phyloP scores from a whole-genome alignment of 2,797 vertebrate genomes.

The Arnoldichthys spilopterus region DNA sequence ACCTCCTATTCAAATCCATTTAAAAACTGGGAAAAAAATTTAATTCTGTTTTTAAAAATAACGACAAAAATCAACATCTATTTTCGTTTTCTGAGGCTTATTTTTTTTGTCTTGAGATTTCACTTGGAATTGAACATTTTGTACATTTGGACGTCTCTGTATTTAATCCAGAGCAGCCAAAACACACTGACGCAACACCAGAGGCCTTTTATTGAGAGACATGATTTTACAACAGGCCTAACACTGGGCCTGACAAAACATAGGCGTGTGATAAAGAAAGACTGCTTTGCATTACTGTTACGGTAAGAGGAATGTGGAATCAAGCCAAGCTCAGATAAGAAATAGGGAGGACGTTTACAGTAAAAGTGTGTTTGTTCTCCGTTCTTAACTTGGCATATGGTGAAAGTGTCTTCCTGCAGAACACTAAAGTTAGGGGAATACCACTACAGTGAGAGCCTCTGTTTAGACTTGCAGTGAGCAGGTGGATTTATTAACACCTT shows the following conservation, averaged over 20 bases:
- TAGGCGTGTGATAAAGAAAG: slow-evolving; percentile 39
- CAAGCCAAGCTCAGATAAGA: slow-evolving; percentile 33
- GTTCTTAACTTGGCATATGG: slow-evolving; percentile 6
- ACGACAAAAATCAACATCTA: too few species aligned
- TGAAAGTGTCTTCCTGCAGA: slow-evolving; percentile 7
- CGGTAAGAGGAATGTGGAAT: slow-evolving; percentile 25
- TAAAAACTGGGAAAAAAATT: too few species aligned
- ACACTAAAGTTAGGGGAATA: slow-evolving; percentile 17
- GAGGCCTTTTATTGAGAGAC: not conserved
- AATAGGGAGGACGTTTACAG: slow-evolving; percentile 24
- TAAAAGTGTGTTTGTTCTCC: slow-evolving; percentile 33
- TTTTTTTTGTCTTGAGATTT: not conserved
- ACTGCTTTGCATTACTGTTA: slow-evolving; percentile 26
- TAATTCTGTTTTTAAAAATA: too few species aligned
- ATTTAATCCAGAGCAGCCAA: slow-evolving; percentile 8
- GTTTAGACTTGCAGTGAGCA: slow-evolving; percentile 16
- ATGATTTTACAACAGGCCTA: slow-evolving; percentile 23
- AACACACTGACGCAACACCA: not conserved
- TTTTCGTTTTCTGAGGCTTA: not conserved
- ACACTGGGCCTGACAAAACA: slow-evolving; percentile 49
- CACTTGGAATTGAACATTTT: not conserved
- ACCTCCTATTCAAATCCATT: too few species aligned
- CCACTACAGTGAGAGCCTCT: not conserved
- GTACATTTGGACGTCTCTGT: not conserved
- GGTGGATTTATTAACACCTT: not conserved